Percentiles rank a stretch among this genome's conserved stretches.
phyloP scores from a whole-genome alignment of 2,113 vertebrate species.

The Forbesichthys papilliferus region DNA sequence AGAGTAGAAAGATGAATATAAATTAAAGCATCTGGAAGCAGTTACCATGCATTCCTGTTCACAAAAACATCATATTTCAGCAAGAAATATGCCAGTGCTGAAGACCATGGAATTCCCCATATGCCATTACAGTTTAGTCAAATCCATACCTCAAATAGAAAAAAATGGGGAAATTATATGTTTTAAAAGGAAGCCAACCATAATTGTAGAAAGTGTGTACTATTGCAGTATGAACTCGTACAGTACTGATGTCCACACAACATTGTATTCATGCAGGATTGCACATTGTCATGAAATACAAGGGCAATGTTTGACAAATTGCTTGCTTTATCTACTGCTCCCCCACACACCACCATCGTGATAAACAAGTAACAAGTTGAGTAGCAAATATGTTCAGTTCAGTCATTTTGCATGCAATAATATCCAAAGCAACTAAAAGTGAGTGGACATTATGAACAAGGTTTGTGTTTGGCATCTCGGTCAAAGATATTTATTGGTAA shows the following conservation, averaged over 20 bases:
- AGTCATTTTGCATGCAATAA: background rate
- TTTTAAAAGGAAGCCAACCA: constrained; percentile 14
- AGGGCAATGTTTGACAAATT: constrained; percentile 33
- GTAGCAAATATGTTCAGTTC: background rate
- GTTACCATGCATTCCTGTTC: constrained; percentile 64
- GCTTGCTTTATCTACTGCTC: constrained; percentile 61
- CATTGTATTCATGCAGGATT: constrained; percentile 22
- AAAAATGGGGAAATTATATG: background rate
- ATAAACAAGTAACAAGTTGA: constrained; percentile 37
- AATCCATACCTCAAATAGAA: constrained; percentile 44
- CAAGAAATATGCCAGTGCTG: constrained; percentile 45
- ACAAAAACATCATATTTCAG: constrained; percentile 59
- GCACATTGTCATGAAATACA: constrained; percentile 28
- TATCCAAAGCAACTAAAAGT: too few relatives aligned
- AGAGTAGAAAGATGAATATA: constrained; percentile 18
- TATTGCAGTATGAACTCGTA: constrained; percentile 22
- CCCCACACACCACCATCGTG: constrained; percentile 49
- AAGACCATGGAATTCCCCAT: constrained; percentile 46
- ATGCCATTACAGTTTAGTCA: constrained; percentile 52
- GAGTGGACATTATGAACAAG: too few relatives aligned
- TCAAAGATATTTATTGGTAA: too few relatives aligned
- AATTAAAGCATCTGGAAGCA: constrained; percentile 67
- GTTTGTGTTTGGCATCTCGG: too few relatives aligned
- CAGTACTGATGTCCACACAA: constrained; percentile 26
- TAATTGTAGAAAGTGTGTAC: background rate